Base-by-base conservation (phyloP, 2,888 invertebrate genomes). In the Rapana venosa region DNA sequence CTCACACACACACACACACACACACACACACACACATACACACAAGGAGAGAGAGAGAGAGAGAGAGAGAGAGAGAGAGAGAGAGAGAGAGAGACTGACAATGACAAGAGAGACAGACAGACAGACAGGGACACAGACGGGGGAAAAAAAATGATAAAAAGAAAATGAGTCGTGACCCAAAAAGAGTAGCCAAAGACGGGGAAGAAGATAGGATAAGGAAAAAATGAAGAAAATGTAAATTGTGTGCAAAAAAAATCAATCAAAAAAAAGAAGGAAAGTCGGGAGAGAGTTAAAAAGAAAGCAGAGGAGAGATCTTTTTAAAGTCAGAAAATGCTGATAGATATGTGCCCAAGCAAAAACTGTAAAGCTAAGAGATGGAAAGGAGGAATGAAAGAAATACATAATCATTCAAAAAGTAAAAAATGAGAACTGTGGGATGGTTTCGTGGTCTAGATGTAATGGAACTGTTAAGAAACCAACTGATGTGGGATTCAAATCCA, bases 1-100 rank as follows among this genome's bases (percentile, higher is more conserved):
- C 74, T 20, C 74, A n/a, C 74, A 74, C n/a, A 74, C 74, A 74
- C 74, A n/a, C 74, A 74, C 74, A n/a, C 30, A n/a, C 74, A 74
- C 30, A n/a, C 74, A 74, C 30, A n/a, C 30, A 74, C 74, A n/a
- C 11, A 74, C 30, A n/a, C 30, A 30, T 11, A n/a, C 11, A 74
- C 30, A n/a, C 30, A 74, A 2, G 2, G 20, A 2, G 1, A 66
- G 26, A 66, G 1, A 66, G 20, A 66, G 1, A 26, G 26, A 66
- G 5, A 66, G 26, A 66, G 1, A 66, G 66, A 66, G 66, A 13
- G 2, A 66, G 1, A 66, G 66, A 66, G 1, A 22, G 20, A 2
- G 1, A 66, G 26, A 66, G 1, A 66, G 20, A 66, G 1, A 26
- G 26, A 66, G n/a, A n/a, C n/a, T n/a, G n/a, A n/a, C n/a, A n/a